Evolutionary conservation across 1,140 invertebrate genomes (phyloP), one percentile per base, ranked within the genome.

Genomic region (Drosophila seguyi): DNA sequence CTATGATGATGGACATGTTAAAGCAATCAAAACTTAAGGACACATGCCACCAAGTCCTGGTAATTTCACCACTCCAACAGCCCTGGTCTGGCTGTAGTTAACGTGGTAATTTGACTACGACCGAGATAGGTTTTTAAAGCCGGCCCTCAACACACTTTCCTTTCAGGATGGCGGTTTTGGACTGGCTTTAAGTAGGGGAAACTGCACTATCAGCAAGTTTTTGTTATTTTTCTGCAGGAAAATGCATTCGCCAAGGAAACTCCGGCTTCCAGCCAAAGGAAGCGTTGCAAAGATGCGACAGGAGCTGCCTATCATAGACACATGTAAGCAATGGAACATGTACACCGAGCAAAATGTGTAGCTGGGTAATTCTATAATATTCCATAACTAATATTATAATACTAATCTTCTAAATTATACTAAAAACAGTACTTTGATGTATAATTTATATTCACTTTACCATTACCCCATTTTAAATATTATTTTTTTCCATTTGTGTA

Each of bases 171-270:
- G 29, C 13, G 8, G 18, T n/a, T 14, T 6, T 13, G 29, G 20
- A 11, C 31, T 34, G 31, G 8, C 16, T 36, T 63, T 5, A 11
- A 18, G n/a, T 22, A 18, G 45, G 60, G 14, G 11, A 66, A 52
- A 42, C 60, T 34, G 27, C 45, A 81, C 81, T 62, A 85, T 86
- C 82, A 81, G 85, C 74, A 75, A 79, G 68, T 79, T 86, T 77
- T 77, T 81, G 45, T 63, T 80, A 57, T 58, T 77, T 61, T 74
- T 39, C 39, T 29, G 52, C 42, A 53, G 44, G 53, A 59, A 80
- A 84, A 74, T 85, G 81, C 77, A 85, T 80, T 85, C 65, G 48
- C 48, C 69, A 52, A 42, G 48, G 41, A 57, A 48, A 65, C 59
- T 63, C 11, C 25, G 31, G n/a, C 18, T 31, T 5, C 62, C 44